A percentile compares a stretch with the other conserved stretches of the same genome.
Evolutionary conservation across 2,888 invertebrate species (phyloP).

Genomic region (Idaea dimidiata): DNA sequence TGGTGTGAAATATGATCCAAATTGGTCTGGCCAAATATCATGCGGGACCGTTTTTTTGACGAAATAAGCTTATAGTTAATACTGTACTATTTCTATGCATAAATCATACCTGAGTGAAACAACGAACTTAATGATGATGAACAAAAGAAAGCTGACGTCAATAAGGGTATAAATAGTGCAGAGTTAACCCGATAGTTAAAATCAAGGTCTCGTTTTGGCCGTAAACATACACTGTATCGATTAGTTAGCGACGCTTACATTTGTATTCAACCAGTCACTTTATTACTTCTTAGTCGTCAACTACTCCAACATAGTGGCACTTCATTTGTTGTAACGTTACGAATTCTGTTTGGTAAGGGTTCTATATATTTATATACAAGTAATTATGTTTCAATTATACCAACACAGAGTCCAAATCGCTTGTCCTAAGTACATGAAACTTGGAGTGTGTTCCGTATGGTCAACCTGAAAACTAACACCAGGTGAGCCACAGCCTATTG

Average conservation of each 20-base stretch:
- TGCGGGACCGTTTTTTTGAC: too few species aligned
- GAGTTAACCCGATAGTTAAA: slow-evolving; percentile 6
- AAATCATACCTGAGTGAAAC: background rate
- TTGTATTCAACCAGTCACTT: slow-evolving; percentile 46
- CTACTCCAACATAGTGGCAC: slow-evolving; percentile 27
- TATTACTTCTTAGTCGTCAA: slow-evolving; percentile 38
- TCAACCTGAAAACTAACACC: too few species aligned
- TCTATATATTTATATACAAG: background rate
- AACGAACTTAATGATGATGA: background rate
- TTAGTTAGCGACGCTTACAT: slow-evolving; percentile 18
- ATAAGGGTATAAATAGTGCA: background rate
- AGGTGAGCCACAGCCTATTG: too few species aligned
- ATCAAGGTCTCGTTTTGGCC: slow-evolving; percentile 28
- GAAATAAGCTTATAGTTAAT: too few species aligned
- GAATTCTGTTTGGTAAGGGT: slow-evolving; percentile 4
- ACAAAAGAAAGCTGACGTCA: background rate
- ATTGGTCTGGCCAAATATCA: too few species aligned
- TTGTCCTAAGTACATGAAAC: too few species aligned
- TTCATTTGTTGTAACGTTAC: slow-evolving; percentile 27
- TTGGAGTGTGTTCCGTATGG: too few species aligned
- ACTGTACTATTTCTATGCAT: too few species aligned
- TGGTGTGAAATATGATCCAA: too few species aligned
- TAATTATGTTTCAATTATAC: too few species aligned
- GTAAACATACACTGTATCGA: slow-evolving; percentile 22
- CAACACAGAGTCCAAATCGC: too few species aligned